phyloP scores from a whole-genome alignment of 1,140 invertebrate genomes.

The Bombus sylvicola region DNA sequence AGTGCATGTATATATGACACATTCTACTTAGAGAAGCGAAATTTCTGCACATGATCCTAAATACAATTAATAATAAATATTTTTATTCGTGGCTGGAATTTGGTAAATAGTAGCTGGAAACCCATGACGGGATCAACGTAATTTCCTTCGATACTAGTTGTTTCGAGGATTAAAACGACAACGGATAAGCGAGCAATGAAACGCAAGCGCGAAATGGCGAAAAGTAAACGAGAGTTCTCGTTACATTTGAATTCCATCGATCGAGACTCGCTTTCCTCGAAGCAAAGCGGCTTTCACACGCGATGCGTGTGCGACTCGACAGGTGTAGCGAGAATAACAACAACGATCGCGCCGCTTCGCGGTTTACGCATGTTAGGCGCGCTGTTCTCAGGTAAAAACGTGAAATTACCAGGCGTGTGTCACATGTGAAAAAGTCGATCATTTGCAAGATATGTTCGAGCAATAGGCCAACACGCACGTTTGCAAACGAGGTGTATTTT shows the following conservation, averaged over 20 bases:
- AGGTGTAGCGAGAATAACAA: conserved; percentile 29
- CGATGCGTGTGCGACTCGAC: neutral
- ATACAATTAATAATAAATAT: neutral
- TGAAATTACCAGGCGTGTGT: conserved; percentile 4
- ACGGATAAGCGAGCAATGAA: neutral
- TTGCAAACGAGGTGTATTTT: conserved; percentile 40
- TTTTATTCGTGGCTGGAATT: too few species aligned
- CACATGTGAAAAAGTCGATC: neutral
- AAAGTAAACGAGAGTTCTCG: neutral
- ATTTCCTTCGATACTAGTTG: neutral
- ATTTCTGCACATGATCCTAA: too few species aligned
- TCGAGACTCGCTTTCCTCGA: conserved; percentile 2
- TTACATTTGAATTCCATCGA: conserved; percentile 7
- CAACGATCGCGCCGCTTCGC: neutral
- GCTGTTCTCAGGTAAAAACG: neutral
- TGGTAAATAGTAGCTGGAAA: too few species aligned
- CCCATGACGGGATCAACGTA: neutral
- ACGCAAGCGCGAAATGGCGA: neutral
- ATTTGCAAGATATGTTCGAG: neutral
- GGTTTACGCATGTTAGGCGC: neutral
- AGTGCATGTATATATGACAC: neutral
- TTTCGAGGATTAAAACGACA: neutral
- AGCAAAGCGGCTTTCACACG: neutral
- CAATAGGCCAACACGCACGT: conserved; percentile 26
- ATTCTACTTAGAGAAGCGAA: neutral